Evolutionary conservation across 2,113 vertebrate genomes (phyloP).

Genomic region (Cinclus mexicanus): DNA sequence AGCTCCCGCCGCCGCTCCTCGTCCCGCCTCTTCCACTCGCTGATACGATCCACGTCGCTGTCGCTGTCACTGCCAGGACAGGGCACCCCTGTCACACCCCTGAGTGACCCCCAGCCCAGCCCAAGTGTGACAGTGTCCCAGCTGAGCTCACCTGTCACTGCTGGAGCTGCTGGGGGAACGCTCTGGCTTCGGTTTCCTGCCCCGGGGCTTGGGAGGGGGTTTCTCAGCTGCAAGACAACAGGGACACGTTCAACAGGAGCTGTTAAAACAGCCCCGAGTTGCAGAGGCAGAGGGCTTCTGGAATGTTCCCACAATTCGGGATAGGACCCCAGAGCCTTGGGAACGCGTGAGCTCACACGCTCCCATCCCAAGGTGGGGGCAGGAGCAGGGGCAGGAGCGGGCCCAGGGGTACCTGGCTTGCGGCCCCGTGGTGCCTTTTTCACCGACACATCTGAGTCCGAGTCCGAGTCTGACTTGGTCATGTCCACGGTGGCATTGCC

Average conservation of each 20-base stretch:
- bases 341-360: neutral
- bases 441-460: constrained; percentile 87
- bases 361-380: neutral
- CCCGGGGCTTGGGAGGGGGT: constrained; percentile 86
- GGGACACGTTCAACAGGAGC: neutral
- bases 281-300: neutral
- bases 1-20: constrained; percentile 89
- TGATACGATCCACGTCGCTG: constrained; percentile 90
- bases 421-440: constrained; percentile 82
- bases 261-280: accelerated
- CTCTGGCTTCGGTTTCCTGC: constrained; percentile 83
- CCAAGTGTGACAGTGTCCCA: accelerated
- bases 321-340: neutral
- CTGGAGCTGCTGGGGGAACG: constrained; percentile 83
- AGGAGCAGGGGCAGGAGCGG: neutral
- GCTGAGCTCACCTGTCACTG: constrained; percentile 85
- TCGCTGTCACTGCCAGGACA: constrained; percentile 72
- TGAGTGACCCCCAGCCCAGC: neutral
- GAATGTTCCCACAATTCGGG: neutral
- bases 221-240: constrained; percentile 75
- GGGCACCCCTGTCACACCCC: neutral
- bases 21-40: constrained; percentile 94
- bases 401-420: constrained; percentile 81
- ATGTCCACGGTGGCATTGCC: constrained; percentile 60
- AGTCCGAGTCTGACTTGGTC: constrained; percentile 73